Evolutionary conservation across 2,888 invertebrate species (phyloP).

Genomic region (Steinernema hermaphroditum): DNA sequence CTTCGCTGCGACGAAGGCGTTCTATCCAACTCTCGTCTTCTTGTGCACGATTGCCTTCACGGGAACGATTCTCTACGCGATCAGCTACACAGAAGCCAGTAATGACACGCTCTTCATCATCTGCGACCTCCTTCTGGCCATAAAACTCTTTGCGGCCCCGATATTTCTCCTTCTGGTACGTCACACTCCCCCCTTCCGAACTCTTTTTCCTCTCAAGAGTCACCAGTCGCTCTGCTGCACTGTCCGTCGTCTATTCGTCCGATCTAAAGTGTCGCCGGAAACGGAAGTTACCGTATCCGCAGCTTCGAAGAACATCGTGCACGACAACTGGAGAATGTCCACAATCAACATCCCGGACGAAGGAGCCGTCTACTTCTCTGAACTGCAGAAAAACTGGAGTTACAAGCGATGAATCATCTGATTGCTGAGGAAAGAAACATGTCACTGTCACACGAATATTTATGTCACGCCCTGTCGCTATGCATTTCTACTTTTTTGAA

Average conservation of each 20-base stretch:
- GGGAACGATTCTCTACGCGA: constrained; percentile 15
- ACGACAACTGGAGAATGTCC: background rate
- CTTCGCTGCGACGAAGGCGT: constrained; percentile 12
- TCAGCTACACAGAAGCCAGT: background rate
- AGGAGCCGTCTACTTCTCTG: background rate
- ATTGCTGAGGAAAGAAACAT: no score
- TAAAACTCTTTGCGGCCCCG: constrained; percentile 6
- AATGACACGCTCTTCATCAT: background rate
- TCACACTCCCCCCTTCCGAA: background rate
- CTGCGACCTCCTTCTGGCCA: background rate
- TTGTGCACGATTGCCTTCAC: constrained; percentile 1
- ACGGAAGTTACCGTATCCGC: background rate
- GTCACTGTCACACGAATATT: no score
- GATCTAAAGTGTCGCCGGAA: background rate
- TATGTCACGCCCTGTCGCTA: no score
- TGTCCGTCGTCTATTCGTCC: background rate
- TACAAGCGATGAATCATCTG: background rate
- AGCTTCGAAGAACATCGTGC: background rate
- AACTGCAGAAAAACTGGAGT: background rate
- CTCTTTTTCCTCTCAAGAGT: background rate
- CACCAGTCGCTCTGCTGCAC: background rate
- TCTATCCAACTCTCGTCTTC: constrained; percentile 16
- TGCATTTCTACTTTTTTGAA: no score
- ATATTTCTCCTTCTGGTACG: background rate
- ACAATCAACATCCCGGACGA: background rate